Evolutionary conservation across 2,113 vertebrate genomes (phyloP).

Genomic region (Oreochromis tanganicae): DNA sequence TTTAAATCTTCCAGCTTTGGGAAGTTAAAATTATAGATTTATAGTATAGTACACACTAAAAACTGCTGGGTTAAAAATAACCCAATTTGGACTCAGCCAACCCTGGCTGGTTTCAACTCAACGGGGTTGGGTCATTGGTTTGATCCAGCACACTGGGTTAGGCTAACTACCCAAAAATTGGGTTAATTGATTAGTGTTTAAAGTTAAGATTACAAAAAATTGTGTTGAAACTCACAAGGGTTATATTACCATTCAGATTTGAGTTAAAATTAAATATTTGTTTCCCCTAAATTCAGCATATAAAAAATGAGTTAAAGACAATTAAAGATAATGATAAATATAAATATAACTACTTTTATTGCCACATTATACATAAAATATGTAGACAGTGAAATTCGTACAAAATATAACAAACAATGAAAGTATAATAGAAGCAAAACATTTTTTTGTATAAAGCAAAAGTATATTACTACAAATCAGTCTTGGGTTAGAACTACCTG

Average conservation of each 20-base stretch:
- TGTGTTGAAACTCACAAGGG: rapidly evolving
- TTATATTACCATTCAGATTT: not conserved
- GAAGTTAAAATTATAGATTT: not conserved
- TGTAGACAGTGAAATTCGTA: rapidly evolving
- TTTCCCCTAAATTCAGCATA: rapidly evolving
- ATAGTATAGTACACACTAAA: not conserved
- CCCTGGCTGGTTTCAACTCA: rapidly evolving
- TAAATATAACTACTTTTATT: rapidly evolving
- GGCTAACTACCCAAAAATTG: rapidly evolving
- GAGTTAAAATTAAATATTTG: not conserved
- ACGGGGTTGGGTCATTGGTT: rapidly evolving
- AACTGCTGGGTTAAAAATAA: not conserved
- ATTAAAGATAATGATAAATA: rapidly evolving
- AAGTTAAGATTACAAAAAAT: not conserved
- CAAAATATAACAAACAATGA: rapidly evolving
- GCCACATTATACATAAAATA: rapidly evolving
- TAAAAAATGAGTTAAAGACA: not conserved
- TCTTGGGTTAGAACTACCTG: not conserved
- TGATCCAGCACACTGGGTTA: rapidly evolving
- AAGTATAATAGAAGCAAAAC: not conserved
- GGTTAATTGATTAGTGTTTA: not conserved
- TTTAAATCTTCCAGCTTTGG: not conserved
- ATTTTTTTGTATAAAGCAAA: not conserved
- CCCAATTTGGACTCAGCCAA: not conserved
- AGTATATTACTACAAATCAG: not conserved